phyloP scores from a whole-genome alignment of 2,113 vertebrate species.

The Pomatostomus ruficeps region DNA sequence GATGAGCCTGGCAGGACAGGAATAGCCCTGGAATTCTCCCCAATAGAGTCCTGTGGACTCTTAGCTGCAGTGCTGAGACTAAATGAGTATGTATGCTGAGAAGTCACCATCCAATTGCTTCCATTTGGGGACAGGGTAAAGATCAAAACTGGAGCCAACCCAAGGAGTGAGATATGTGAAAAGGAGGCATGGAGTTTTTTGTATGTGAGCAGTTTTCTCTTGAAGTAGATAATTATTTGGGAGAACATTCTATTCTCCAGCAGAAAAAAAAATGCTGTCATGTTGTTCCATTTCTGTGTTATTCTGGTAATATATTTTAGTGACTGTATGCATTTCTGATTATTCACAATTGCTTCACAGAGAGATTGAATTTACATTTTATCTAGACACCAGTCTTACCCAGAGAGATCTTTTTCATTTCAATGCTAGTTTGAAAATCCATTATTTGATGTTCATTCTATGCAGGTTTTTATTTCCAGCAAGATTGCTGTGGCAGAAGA shows the following conservation, averaged over 20 bases:
- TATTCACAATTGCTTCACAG: constrained; percentile 21
- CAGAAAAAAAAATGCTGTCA: neutral
- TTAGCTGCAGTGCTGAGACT: neutral
- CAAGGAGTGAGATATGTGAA: neutral
- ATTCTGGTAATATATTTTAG: constrained; percentile 22
- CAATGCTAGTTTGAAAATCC: constrained; percentile 33
- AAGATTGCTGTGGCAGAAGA: constrained; percentile 2
- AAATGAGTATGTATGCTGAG: neutral
- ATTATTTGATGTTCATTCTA: constrained; percentile 43
- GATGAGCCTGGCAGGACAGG: neutral
- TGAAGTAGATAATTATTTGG: neutral
- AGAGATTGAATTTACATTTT: constrained; percentile 52
- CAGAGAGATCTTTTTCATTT: constrained; percentile 44
- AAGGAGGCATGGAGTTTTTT: neutral
- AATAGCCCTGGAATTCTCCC: neutral
- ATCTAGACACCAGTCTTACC: constrained; percentile 29
- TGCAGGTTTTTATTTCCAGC: constrained; percentile 39
- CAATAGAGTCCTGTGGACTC: neutral
- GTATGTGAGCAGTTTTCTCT: neutral
- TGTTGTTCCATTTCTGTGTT: constrained; percentile 12
- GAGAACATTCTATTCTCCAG: neutral
- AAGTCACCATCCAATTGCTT: neutral
- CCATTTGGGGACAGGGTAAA: neutral
- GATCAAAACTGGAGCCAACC: neutral
- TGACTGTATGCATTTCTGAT: constrained; percentile 26